phyloP scores from a whole-genome alignment of 92 coral and sea anemone species.

The Epizoanthus illoricatus region DNA sequence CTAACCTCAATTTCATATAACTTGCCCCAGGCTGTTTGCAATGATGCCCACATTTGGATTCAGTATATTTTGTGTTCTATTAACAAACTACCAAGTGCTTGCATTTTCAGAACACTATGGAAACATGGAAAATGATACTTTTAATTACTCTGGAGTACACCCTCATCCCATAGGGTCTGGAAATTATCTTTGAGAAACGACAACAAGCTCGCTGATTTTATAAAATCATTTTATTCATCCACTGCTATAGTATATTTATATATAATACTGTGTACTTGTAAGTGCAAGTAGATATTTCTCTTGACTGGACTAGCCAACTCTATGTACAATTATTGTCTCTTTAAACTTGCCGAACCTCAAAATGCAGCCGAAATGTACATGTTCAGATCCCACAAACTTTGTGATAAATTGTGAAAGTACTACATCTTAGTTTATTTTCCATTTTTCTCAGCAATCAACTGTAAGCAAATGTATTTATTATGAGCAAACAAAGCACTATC shows the following conservation, averaged over 20 bases:
- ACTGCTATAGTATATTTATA: not conserved
- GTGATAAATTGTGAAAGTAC: not conserved
- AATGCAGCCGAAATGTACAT: not conserved
- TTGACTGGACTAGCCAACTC: not conserved
- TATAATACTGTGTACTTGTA: conserved; percentile 12
- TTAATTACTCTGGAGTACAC: no score
- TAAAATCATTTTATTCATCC: conserved; percentile 14
- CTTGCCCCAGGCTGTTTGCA: no score
- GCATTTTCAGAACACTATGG: no score
- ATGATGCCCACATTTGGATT: no score
- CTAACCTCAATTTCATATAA: no score
- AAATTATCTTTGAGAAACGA: no score
- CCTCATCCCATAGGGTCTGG: no score
- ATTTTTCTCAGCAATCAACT: not conserved
- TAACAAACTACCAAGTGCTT: no score
- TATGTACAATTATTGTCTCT: conserved; percentile 13
- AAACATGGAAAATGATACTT: no score
- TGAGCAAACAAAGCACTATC: no score
- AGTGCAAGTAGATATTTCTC: not conserved
- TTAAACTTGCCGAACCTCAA: not conserved
- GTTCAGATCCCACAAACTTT: not conserved
- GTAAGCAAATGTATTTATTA: no score
- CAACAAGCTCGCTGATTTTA: not conserved
- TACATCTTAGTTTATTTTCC: not conserved
- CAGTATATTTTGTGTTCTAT: no score